Evolutionary conservation across 2,888 invertebrate genomes (phyloP).

Genomic region (Microctonus aethiopoides): DNA sequence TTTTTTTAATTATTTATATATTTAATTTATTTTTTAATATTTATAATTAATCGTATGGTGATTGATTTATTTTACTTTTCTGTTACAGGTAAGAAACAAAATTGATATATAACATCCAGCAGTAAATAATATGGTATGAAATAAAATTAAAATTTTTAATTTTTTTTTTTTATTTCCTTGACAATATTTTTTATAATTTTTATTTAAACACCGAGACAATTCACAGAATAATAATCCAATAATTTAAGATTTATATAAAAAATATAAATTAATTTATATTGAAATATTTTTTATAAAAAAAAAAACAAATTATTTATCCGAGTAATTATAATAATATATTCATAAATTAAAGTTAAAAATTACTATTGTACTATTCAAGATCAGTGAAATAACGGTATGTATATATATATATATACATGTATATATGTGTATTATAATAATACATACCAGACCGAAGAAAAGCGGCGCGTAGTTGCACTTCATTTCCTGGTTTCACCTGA

Average conservation of each 20-base stretch:
- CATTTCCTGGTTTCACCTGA: constrained; percentile 29
- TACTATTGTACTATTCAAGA: constrained; percentile 1
- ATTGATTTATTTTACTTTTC: background rate
- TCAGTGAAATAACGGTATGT: constrained; percentile 22
- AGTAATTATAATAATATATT: too few species aligned
- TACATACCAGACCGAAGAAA: constrained; percentile 2
- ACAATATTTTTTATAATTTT: too few species aligned
- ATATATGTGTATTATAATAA: background rate
- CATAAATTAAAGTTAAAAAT: background rate
- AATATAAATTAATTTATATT: too few species aligned
- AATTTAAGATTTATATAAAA: too few species aligned
- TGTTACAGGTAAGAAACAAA: background rate
- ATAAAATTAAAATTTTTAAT: too few species aligned
- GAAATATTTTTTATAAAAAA: too few species aligned
- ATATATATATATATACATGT: constrained; percentile 9
- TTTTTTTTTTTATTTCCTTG: too few species aligned
- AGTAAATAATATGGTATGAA: too few species aligned
- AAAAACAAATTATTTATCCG: too few species aligned
- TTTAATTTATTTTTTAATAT: background rate
- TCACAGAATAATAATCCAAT: too few species aligned
- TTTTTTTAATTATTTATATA: background rate
- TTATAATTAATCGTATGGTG: background rate
- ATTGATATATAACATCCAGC: background rate
- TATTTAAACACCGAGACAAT: too few species aligned
- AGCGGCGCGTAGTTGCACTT: constrained; percentile 25